These are phyloP conservation scores for Drosophila subpulchrella DNA, from an alignment of 1,140 invertebrate genomes.

Conservation along the genomic window DNA sequence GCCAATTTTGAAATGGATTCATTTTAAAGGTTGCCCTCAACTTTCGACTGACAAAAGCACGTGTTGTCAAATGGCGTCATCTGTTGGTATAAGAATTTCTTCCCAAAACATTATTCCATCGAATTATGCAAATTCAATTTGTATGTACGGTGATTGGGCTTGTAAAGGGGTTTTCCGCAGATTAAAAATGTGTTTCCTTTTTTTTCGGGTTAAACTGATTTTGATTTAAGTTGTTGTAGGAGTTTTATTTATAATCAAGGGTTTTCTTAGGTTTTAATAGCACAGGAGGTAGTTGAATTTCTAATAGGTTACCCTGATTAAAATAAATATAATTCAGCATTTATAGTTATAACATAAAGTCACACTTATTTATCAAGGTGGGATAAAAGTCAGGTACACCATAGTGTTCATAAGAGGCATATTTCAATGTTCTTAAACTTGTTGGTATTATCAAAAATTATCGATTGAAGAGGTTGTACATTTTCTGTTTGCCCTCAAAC, in stretches of 20 bases:
- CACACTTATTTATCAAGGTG: no score
- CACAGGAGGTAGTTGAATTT: no score
- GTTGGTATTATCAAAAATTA: not conserved
- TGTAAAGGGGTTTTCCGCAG: constrained; percentile 20
- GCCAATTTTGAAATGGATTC: no score
- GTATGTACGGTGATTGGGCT: not conserved
- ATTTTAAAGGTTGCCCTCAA: not conserved
- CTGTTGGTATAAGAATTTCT: not conserved
- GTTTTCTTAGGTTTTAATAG: not conserved
- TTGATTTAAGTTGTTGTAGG: constrained; percentile 15
- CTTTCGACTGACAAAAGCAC: constrained; percentile 30
- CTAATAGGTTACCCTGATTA: no score
- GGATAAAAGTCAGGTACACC: no score
- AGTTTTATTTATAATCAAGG: not conserved
- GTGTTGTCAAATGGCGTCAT: constrained; percentile 34
- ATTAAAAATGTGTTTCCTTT: constrained; percentile 7
- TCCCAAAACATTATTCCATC: not conserved
- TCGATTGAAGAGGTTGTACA: not conserved
- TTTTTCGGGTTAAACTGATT: constrained; percentile 25
- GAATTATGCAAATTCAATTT: constrained; percentile 40
- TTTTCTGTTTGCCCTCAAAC: not conserved
- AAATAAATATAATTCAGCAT: no score
- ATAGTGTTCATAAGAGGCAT: no score
- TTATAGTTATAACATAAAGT: no score
- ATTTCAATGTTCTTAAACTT: no score